A percentile compares a stretch with the other conserved stretches of the same genome.
These are phyloP conservation scores for Allolobophora icterica DNA, from an alignment of 2,888 invertebrate species.

Conservation along the genomic window DNA sequence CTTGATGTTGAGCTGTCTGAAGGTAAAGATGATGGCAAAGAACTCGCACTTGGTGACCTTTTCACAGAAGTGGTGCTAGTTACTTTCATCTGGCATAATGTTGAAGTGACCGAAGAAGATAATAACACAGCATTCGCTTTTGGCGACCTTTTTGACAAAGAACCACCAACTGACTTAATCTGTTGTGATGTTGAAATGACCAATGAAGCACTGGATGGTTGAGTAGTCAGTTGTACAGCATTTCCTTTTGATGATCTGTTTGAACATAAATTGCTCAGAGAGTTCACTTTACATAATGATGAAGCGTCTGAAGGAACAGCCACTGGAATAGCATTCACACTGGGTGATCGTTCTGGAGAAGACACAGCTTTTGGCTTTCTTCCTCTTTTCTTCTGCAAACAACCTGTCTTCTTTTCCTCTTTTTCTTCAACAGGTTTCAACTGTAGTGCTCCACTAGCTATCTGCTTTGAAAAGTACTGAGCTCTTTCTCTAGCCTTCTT, in stretches of 20 bases:
- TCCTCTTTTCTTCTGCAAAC: conserved; percentile 1
- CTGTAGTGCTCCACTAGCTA: neutral
- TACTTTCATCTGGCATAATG: neutral
- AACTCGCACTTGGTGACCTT: neutral
- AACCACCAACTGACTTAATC: neutral
- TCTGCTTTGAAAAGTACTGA: conserved; percentile 11
- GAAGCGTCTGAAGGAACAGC: neutral
- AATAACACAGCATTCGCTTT: neutral
- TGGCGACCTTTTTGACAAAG: neutral
- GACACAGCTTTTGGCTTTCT: neutral
- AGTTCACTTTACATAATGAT: neutral
- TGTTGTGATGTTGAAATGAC: neutral
- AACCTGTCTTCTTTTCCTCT: neutral
- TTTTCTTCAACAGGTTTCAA: neutral
- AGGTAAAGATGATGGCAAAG: neutral
- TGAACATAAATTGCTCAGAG: neutral
- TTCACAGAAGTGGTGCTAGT: neutral
- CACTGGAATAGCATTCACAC: neutral
- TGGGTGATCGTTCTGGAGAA: neutral
- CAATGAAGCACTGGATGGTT: neutral
- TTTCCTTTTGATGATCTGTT: neutral
- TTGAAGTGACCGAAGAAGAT: neutral
- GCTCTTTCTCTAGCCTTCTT: conserved; percentile 1
- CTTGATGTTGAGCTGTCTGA: neutral
- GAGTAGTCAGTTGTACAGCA: too few relatives aligned